Conservation (phyloP, 1,140 invertebrate species). For the Calliopsis andreniformis region DNA sequence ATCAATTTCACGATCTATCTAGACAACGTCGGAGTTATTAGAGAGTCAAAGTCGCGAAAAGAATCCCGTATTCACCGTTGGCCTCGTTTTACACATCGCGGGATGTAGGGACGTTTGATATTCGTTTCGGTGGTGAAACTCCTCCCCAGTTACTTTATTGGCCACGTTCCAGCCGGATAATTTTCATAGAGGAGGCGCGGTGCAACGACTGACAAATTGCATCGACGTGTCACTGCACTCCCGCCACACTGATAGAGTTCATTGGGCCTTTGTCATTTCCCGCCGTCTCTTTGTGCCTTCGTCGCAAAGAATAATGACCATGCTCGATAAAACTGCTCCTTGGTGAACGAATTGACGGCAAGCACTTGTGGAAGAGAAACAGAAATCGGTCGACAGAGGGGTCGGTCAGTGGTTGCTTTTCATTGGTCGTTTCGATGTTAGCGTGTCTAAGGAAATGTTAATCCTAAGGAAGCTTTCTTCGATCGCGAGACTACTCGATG, state of each 20-base stretch:
- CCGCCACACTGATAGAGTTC: constrained; percentile 66
- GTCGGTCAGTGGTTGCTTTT: not conserved
- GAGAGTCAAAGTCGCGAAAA: no score
- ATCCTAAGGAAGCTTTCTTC: constrained; percentile 10
- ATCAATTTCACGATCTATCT: no score
- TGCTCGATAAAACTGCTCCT: constrained; percentile 41
- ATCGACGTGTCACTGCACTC: constrained; percentile 64
- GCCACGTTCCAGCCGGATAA: constrained; percentile 33
- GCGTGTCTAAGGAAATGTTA: not conserved
- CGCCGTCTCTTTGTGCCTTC: constrained; percentile 65
- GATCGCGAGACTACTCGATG: not conserved
- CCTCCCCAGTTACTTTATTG: constrained; percentile 21
- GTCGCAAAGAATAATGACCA: constrained; percentile 63
- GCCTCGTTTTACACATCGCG: not conserved
- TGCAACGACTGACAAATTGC: constrained; percentile 68
- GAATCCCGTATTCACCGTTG: no score
- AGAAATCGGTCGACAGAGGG: not conserved
- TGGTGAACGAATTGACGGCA: constrained; percentile 40
- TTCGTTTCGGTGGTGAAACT: constrained; percentile 12
- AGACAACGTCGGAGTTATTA: no score
- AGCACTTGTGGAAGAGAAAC: not conserved
- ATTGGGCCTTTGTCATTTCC: constrained; percentile 71
- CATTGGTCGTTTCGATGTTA: not conserved
- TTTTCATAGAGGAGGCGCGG: constrained; percentile 51
- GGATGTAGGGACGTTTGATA: not conserved